Base-by-base conservation (phyloP, 2,888 invertebrate species). In the Scaptodrosophila latifasciaeformis region DNA sequence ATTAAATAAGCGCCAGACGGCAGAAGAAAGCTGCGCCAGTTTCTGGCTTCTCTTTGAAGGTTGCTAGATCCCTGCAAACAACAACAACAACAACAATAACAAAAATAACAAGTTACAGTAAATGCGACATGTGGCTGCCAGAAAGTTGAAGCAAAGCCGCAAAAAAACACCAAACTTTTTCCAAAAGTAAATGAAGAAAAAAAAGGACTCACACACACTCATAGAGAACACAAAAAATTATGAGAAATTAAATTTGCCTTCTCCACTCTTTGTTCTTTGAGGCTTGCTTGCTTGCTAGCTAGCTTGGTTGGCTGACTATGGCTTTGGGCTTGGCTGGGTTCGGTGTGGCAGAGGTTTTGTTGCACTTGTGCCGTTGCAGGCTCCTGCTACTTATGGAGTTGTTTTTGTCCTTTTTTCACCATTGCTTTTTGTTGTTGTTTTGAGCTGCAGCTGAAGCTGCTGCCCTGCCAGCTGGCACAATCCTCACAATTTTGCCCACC, bases 181-280 rank as follows among this genome's bases (percentile, higher is more conserved):
- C 49, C 49, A 54, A 65, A 55, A 57, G 62, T 59, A 69, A 64
- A 59, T 54, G 46, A 57, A 72, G 67, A 55, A 54, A 44, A 57
- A 57, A 49, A 13, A 58, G 51, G 49, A 65, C 13, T 21, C n/a
- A n/a, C n/a, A n/a, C n/a, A n/a, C n/a, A n/a, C n/a, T n/a, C n/a
- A n/a, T n/a, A 48, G 24, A 29, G 29, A 9, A 46, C 46, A 50
- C 53, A 66, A 72, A 72, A 65, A 70, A 77, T 71, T 78, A 80
- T 80, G 78, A 61, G 75, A 77, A 75, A 75, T 75, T 75, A 75
- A 80, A 78, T 76, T 76, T 81, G 71, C 68, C 69, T 81, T 81
- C 70, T 21, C 40, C 54, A 24, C 42, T 35, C 7, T 35, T 51
- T 37, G 10, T n/a, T 44, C 24, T 13, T 43, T n/a, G n/a, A n/a